Evolutionary conservation across 2,797 vertebrate species (phyloP).

Genomic region (Perdix hodgsoniae): DNA sequence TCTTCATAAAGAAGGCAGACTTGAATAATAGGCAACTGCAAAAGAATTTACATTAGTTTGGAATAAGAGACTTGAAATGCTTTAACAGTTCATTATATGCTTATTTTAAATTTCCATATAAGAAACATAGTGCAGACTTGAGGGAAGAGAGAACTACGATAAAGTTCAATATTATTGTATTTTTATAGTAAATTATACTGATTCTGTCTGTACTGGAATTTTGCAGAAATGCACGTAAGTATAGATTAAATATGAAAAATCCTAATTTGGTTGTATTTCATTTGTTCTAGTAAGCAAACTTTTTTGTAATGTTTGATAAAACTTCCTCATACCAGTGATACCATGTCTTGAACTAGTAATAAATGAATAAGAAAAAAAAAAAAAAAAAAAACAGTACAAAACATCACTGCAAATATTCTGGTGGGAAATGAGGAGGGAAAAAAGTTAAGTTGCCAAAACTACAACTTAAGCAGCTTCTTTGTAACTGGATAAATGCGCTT

Average conservation of each 20-base stretch:
- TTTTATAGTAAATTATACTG: background rate
- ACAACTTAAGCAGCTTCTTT: background rate
- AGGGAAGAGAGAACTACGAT: background rate
- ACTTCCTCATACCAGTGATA: background rate
- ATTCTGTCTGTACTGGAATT: background rate
- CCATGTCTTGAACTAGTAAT: background rate
- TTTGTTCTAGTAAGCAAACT: background rate
- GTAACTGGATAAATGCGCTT: background rate
- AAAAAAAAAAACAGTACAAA: background rate
- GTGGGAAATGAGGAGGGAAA: background rate
- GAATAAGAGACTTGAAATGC: background rate
- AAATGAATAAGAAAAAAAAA: constrained; percentile 41
- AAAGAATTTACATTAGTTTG: background rate
- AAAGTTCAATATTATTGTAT: accelerated
- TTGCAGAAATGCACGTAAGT: background rate
- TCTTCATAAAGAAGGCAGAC: background rate
- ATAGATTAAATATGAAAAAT: background rate
- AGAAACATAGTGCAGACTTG: background rate
- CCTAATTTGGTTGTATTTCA: background rate
- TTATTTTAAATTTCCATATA: background rate
- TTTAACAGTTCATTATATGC: background rate
- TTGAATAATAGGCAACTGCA: background rate
- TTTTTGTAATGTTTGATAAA: background rate
- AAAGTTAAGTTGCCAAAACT: background rate
- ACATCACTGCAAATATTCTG: background rate